Percentiles rank a stretch among this genome's conserved stretches.
phyloP scores from a whole-genome alignment of 1,140 invertebrate genomes.

The Pogonomyrmex californicus region DNA sequence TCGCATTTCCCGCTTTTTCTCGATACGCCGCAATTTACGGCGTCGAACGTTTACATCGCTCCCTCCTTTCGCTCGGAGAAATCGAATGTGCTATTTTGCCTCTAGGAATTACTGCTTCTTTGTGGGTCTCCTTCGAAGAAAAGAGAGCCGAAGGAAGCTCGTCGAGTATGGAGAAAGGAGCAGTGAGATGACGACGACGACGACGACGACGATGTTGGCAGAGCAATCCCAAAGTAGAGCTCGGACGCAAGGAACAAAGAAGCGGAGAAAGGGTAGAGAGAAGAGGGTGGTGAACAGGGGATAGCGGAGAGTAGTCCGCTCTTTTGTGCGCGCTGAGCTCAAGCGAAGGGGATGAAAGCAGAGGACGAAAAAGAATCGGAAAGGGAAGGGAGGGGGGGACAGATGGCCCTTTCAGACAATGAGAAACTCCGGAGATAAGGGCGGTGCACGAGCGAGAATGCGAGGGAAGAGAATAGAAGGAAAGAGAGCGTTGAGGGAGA shows the following conservation, averaged over 20 bases:
- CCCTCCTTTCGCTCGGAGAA: constrained; percentile 18
- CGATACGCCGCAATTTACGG: constrained; percentile 27
- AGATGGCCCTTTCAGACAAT: constrained; percentile 87
- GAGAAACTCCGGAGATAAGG: constrained; percentile 87
- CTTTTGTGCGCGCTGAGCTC: constrained; percentile 72
- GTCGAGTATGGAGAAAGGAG: constrained; percentile 68
- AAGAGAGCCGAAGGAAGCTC: constrained; percentile 45
- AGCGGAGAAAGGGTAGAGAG: constrained; percentile 65
- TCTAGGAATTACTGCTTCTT: constrained; percentile 39
- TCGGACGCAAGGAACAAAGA: constrained; percentile 69
- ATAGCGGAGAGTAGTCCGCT: constrained; percentile 76
- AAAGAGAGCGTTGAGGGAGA: constrained; percentile 16
- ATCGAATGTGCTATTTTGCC: constrained; percentile 47
- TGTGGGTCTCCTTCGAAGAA: constrained; percentile 1
- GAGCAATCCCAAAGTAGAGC: constrained; percentile 26
- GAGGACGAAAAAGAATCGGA: constrained; percentile 83
- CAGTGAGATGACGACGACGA: constrained; percentile 62
- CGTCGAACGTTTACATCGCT: constrained; percentile 21
- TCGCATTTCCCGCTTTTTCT: constrained; percentile 44
- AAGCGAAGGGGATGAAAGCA: constrained; percentile 81
- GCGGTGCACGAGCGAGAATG: constrained; percentile 76
- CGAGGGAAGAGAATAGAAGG: constrained; percentile 54
- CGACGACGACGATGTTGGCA: background rate
- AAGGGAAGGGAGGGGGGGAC: constrained; percentile 79
- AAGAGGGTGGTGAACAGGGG: constrained; percentile 72